These are phyloP conservation scores for Priocnemis perturbator DNA, from an alignment of 2,888 invertebrate species.

Conservation along the genomic window DNA sequence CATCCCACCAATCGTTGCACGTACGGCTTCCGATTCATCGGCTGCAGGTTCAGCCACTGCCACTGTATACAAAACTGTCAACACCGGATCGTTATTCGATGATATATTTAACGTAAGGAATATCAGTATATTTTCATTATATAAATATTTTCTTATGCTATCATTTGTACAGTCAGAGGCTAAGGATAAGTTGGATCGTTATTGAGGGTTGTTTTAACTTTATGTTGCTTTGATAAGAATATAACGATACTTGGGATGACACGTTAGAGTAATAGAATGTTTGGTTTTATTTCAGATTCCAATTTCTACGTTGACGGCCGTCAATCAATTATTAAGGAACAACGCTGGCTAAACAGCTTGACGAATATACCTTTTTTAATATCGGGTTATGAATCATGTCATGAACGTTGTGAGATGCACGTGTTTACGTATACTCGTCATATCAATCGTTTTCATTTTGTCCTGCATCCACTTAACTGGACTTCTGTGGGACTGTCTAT, in stretches of 20 bases:
- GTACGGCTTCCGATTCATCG: not conserved
- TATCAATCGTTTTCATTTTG: too few species aligned
- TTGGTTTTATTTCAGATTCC: slow-evolving; percentile 77
- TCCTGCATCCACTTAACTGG: too few species aligned
- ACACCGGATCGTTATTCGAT: slow-evolving; percentile 75
- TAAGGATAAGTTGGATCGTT: too few species aligned
- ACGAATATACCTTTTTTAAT: too few species aligned
- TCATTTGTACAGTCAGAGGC: too few species aligned
- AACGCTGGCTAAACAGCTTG: slow-evolving; percentile 56
- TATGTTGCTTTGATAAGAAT: too few species aligned
- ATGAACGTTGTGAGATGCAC: not conserved
- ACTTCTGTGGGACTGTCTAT: too few species aligned
- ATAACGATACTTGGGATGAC: too few species aligned
- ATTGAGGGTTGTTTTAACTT: too few species aligned
- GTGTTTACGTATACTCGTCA: too few species aligned
- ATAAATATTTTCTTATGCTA: not conserved
- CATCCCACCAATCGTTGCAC: slow-evolving; percentile 3
- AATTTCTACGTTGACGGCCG: slow-evolving; percentile 81
- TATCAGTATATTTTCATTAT: not conserved
- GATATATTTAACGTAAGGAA: slow-evolving; percentile 82
- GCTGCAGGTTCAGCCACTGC: slow-evolving; percentile 1
- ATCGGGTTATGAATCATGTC: too few species aligned
- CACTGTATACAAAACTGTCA: not conserved
- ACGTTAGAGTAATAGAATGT: not conserved
- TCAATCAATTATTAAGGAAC: slow-evolving; percentile 80